phyloP scores from a whole-genome alignment of 2,888 invertebrate genomes.

The Chalcis sispes region DNA sequence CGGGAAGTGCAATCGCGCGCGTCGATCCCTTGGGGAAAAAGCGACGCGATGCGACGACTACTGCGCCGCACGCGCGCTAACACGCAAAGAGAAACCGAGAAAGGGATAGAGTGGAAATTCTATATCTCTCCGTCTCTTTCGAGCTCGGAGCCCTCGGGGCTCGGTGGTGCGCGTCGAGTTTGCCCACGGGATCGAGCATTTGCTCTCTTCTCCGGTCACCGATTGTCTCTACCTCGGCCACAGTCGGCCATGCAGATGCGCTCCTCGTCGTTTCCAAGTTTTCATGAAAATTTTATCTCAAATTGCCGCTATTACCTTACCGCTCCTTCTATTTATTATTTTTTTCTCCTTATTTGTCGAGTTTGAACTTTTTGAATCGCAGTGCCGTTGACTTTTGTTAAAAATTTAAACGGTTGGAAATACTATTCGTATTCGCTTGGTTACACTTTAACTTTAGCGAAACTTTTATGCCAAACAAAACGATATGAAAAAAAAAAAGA shows the following conservation, averaged over 20 bases:
- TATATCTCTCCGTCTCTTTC: not conserved
- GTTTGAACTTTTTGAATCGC: too few species aligned
- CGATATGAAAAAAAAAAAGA: too few species aligned
- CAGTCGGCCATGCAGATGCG: not conserved
- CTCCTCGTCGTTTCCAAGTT: not conserved
- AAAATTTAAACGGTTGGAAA: too few species aligned
- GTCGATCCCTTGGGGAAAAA: constrained; percentile 36
- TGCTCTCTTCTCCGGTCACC: constrained; percentile 22
- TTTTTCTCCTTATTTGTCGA: too few species aligned
- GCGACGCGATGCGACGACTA: constrained; percentile 10
- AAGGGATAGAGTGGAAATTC: too few species aligned
- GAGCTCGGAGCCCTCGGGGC: not conserved
- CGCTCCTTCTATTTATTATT: too few species aligned
- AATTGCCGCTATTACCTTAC: not conserved
- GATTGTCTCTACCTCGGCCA: constrained; percentile 30
- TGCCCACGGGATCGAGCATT: constrained; percentile 37
- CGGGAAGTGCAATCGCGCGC: constrained; percentile 46
- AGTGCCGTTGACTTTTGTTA: too few species aligned
- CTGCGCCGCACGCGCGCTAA: not conserved
- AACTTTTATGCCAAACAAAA: too few species aligned
- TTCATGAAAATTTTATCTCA: constrained; percentile 4
- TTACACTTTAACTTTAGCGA: too few species aligned
- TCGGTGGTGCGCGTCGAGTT: constrained; percentile 34
- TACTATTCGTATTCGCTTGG: too few species aligned
- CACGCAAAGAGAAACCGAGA: too few species aligned